phyloP scores from a whole-genome alignment of 2,797 vertebrate genomes.

The Pyrocephalus nanus region DNA sequence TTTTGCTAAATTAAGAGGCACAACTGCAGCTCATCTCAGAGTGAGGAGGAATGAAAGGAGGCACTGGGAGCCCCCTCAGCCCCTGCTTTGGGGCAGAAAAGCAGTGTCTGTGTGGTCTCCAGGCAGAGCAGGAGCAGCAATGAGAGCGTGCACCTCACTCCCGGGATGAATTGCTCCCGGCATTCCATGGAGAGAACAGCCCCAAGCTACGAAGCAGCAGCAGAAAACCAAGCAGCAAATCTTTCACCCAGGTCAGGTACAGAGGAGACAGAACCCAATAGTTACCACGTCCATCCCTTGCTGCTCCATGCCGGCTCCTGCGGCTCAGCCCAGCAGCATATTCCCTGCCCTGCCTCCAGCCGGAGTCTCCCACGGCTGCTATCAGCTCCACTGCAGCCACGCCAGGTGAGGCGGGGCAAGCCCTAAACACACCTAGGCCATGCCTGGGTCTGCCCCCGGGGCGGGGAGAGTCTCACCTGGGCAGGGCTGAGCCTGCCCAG shows the following conservation, averaged over 20 bases:
- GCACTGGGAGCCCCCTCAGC: not conserved
- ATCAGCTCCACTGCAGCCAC: accelerated
- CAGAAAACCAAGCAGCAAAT: not conserved
- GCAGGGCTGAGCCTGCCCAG: not conserved
- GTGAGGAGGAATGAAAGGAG: accelerated
- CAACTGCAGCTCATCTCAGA: not conserved
- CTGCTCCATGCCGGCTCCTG: not conserved
- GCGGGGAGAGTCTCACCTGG: conserved; percentile 1
- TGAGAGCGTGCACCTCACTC: accelerated
- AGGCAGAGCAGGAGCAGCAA: accelerated
- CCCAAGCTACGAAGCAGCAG: not conserved
- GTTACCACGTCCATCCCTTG: conserved; percentile 47
- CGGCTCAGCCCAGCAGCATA: not conserved
- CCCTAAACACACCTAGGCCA: conserved; percentile 2
- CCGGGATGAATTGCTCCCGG: not conserved
- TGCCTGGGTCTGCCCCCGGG: not conserved
- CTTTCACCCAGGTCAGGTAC: accelerated
- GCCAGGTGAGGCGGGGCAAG: not conserved
- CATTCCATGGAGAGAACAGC: accelerated
- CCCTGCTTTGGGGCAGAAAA: not conserved
- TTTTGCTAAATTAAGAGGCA: not conserved
- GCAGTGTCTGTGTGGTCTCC: accelerated
- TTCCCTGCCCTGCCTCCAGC: not conserved
- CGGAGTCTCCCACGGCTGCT: accelerated
- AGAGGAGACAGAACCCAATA: not conserved